These are phyloP conservation scores for Cantharis rustica DNA, from an alignment of 2,888 invertebrate genomes.

Conservation along the genomic window DNA sequence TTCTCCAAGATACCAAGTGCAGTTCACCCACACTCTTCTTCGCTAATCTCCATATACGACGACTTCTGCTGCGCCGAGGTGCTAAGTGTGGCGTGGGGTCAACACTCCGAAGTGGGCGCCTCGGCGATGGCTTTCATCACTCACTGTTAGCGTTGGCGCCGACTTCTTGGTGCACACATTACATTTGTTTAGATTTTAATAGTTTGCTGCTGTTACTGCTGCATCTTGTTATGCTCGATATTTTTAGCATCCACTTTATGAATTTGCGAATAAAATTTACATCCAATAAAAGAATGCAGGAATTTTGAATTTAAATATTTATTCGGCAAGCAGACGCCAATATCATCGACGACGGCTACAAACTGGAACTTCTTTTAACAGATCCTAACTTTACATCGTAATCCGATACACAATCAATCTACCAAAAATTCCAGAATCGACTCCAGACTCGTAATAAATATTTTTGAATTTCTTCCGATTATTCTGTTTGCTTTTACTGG, in stretches of 20 bases:
- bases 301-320: background rate
- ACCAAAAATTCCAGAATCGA: background rate
- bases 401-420: background rate
- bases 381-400: no score
- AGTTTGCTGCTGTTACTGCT: slow-evolving; percentile 6
- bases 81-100: slow-evolving; percentile 36
- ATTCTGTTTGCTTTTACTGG: background rate
- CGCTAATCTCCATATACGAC: slow-evolving; percentile 26
- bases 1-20: slow-evolving; percentile 33
- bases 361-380: background rate
- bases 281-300: background rate
- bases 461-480: background rate
- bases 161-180: slow-evolving; percentile 33
- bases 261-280: background rate
- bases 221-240: background rate
- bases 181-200: slow-evolving; percentile 32
- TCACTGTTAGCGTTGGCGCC: slow-evolving; percentile 35
- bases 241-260: background rate
- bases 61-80: slow-evolving; percentile 25
- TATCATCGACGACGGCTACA: background rate
- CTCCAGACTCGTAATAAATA: background rate
- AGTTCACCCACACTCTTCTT: slow-evolving; percentile 33
- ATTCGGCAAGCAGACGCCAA: background rate
- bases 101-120: slow-evolving; percentile 36
- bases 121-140: slow-evolving; percentile 37